These are phyloP conservation scores for Thunnus thynnus DNA, from an alignment of 2,113 vertebrate species.

Conservation along the genomic window DNA sequence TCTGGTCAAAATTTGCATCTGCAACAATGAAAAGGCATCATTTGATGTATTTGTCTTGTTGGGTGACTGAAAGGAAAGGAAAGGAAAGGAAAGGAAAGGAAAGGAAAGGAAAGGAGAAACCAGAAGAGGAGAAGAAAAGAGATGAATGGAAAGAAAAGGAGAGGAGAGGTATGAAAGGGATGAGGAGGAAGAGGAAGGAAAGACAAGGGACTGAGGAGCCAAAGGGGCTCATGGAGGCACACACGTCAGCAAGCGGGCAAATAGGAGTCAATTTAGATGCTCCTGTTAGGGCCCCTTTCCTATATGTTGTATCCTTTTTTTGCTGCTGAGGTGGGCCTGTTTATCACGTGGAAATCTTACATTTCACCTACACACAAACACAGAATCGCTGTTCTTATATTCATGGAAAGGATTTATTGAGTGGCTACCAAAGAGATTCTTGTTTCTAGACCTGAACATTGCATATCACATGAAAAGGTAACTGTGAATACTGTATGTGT, in stretches of 20 bases:
- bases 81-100: not conserved
- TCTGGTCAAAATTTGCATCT: conserved; percentile 80
- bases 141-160: not conserved
- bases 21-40: conserved; percentile 75
- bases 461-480: not conserved
- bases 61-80: conserved; percentile 13
- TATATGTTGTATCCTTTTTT: not conserved
- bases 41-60: conserved; percentile 63
- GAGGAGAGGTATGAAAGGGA: not conserved
- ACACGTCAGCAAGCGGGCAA: not conserved
- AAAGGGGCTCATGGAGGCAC: not conserved
- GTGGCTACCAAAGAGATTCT: too few species aligned
- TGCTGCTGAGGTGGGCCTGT: too few species aligned
- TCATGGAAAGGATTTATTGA: too few species aligned
- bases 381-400: not conserved
- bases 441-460: too few species aligned
- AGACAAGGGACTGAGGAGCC: too few species aligned
- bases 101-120: not conserved
- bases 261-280: not conserved
- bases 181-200: not conserved
- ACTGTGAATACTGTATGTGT: too few species aligned
- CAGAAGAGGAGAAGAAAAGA: not conserved
- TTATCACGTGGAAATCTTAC: too few species aligned
- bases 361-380: not conserved
- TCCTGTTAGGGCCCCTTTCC: not conserved